phyloP scores from a whole-genome alignment of 2,888 invertebrate species.

The Sicus ferrugineus region DNA sequence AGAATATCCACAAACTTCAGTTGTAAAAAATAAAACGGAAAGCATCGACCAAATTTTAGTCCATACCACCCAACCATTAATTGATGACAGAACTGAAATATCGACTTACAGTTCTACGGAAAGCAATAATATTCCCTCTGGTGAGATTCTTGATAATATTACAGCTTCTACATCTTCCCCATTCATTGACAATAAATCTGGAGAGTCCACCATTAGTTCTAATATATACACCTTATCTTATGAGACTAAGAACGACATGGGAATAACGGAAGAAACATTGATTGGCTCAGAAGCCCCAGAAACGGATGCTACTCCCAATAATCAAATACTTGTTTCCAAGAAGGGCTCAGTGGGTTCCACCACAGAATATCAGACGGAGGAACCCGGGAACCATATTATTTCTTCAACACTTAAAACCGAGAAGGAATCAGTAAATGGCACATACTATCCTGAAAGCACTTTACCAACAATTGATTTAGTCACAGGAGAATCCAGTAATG shows the following conservation, averaged over 20 bases:
- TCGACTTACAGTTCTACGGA: too few species aligned
- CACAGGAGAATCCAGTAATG: too few species aligned
- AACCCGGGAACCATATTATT: too few species aligned
- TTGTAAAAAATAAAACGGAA: background rate
- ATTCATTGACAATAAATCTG: background rate
- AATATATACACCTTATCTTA: background rate
- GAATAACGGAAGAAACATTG: background rate
- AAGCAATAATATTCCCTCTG: slow-evolving; percentile 3
- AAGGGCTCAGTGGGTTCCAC: too few species aligned
- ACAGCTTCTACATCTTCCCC: background rate
- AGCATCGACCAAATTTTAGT: slow-evolving; percentile 2
- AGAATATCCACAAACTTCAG: too few species aligned
- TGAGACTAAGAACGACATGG: background rate
- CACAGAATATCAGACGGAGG: too few species aligned
- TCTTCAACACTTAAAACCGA: too few species aligned
- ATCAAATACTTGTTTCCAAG: too few species aligned
- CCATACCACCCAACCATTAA: slow-evolving; percentile 9
- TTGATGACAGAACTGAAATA: slow-evolving; percentile 24
- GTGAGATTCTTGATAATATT: slow-evolving; percentile 18
- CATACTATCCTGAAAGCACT: too few species aligned
- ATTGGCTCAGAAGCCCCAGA: slow-evolving; percentile 12
- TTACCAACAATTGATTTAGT: too few species aligned
- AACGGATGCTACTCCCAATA: background rate
- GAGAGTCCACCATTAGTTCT: slow-evolving; percentile 19
- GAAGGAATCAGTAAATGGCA: too few species aligned